Percentiles rank a stretch among this genome's conserved stretches.
phyloP scores from a whole-genome alignment of 92 coral and sea anemone genomes.

The Meandrina meandrites region DNA sequence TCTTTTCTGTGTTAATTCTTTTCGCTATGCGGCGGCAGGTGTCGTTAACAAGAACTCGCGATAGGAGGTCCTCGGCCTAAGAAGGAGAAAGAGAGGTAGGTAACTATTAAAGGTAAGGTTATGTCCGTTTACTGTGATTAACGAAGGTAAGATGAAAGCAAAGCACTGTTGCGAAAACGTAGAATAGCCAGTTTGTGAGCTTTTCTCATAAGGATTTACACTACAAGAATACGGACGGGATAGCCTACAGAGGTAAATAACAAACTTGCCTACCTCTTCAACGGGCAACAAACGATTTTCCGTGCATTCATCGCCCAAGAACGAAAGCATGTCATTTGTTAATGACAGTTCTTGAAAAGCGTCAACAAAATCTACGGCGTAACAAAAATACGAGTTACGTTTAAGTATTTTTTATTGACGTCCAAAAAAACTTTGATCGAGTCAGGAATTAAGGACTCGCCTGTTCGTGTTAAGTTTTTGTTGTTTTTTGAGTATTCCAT shows the following conservation, averaged over 20 bases:
- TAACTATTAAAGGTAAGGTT: not conserved
- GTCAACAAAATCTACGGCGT: conserved; percentile 12
- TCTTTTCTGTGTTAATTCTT: not conserved
- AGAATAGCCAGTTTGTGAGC: not conserved
- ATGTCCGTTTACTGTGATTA: not conserved
- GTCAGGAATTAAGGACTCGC: not conserved
- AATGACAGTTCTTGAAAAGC: conserved; percentile 22
- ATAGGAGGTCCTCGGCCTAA: conserved; percentile 23
- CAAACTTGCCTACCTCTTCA: conserved; percentile 11
- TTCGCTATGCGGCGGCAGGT: conserved; percentile 16
- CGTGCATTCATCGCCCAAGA: not conserved
- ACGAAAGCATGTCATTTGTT: conserved; percentile 18
- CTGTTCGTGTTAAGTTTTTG: conserved; percentile 16
- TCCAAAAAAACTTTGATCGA: not conserved
- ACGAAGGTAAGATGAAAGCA: not conserved
- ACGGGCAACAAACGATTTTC: conserved; percentile 2
- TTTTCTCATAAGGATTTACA: not conserved
- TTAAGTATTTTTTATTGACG: not conserved
- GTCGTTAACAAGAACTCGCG: conserved; percentile 8
- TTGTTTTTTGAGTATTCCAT: conserved; percentile 32
- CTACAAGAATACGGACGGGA: not conserved
- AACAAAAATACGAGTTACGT: not conserved
- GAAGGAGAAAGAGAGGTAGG: not conserved
- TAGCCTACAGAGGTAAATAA: not conserved
- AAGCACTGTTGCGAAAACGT: not conserved